These are phyloP conservation scores for Caenorhabditis sp. DNA, from an alignment of 2,888 invertebrate genomes.

Conservation along the genomic window DNA sequence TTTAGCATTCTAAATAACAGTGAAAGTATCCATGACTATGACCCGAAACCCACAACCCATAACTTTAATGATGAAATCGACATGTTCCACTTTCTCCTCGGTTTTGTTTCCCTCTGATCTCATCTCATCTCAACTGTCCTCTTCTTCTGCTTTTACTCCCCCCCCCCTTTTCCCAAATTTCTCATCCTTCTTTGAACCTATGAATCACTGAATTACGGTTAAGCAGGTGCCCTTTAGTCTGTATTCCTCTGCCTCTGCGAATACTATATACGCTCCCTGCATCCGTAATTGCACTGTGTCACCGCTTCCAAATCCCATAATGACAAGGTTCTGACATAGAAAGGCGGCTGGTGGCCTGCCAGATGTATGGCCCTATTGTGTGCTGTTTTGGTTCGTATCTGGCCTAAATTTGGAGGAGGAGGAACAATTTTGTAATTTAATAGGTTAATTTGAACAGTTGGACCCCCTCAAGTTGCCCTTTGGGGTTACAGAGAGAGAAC, in stretches of 20 bases:
- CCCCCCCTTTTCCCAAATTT: slow-evolving; percentile 8
- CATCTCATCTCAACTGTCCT: slow-evolving; percentile 13
- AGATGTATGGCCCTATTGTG: slow-evolving; percentile 17
- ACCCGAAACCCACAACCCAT: slow-evolving; percentile 22
- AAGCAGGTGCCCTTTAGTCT: slow-evolving; percentile 40
- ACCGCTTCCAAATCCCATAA: slow-evolving; percentile 50
- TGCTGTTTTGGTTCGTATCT: background rate
- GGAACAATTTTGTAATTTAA: too few species aligned
- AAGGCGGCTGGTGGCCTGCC: slow-evolving; percentile 5
- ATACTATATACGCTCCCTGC: too few species aligned
- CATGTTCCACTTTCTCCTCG: slow-evolving; percentile 30
- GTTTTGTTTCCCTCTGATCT: slow-evolving; percentile 3
- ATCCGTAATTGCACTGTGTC: slow-evolving; percentile 55
- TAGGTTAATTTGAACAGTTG: too few species aligned
- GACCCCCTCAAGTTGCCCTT: too few species aligned
- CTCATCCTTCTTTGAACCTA: background rate
- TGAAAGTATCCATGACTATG: too few species aligned
- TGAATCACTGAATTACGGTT: slow-evolving; percentile 49
- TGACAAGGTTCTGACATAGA: slow-evolving; percentile 50
- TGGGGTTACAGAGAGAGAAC: too few species aligned
- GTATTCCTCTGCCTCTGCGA: background rate
- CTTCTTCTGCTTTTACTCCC: slow-evolving; percentile 2
- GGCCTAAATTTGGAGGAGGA: too few species aligned
- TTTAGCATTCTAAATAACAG: too few species aligned
- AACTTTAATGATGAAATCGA: slow-evolving; percentile 34